Conservation (phyloP, 2,888 invertebrate species). For the Stenolophus ochropezus region DNA sequence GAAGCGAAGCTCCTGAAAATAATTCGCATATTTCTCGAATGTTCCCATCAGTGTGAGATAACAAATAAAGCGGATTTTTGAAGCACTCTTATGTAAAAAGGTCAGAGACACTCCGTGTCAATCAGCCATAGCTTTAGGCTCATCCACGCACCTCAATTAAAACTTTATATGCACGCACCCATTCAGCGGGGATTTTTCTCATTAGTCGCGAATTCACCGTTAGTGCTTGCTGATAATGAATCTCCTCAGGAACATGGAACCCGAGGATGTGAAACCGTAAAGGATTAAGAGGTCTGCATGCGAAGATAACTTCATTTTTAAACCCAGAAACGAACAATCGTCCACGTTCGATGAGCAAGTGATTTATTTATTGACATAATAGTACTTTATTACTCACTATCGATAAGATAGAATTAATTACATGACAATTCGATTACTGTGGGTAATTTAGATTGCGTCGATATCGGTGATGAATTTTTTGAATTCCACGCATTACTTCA, state of each 20-base stretch:
- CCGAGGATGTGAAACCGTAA: conserved; percentile 10
- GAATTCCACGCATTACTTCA: background rate
- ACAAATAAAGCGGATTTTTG: conserved; percentile 20
- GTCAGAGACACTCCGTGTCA: conserved; percentile 25
- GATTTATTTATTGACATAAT: background rate
- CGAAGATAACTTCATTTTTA: conserved; percentile 13
- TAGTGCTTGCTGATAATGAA: conserved; percentile 25
- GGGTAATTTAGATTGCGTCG: background rate
- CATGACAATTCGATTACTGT: background rate
- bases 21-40: background rate
- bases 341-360: background rate
- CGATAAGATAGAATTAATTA: background rate
- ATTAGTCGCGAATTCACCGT: conserved; percentile 26
- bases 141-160: conserved; percentile 11
- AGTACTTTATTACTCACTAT: background rate
- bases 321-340: background rate
- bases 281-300: background rate
- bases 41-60: background rate
- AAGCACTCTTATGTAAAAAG: background rate
- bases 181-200: conserved; percentile 40
- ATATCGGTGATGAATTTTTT: background rate
- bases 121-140: background rate
- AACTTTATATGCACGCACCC: conserved; percentile 43
- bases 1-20: background rate
- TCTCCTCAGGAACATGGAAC: conserved; percentile 6